phyloP scores from a whole-genome alignment of 2,888 invertebrate species.

The Brachypalpus laphriformis region DNA sequence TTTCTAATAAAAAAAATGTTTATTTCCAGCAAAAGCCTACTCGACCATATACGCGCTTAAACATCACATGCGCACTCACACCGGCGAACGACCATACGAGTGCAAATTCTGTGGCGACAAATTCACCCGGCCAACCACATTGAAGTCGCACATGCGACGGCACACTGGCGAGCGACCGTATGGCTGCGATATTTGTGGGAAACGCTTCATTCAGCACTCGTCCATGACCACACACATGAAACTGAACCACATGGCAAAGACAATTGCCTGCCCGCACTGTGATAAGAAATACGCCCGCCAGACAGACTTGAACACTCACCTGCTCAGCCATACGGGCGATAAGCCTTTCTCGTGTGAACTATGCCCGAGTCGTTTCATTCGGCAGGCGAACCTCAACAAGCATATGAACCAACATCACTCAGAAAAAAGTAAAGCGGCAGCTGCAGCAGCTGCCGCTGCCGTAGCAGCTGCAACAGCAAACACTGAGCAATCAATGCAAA shows the following conservation, averaged over 20 bases:
- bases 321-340: constrained; percentile 78
- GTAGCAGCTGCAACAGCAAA: background rate
- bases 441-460: background rate
- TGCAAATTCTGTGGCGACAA: constrained; percentile 78
- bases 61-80: constrained; percentile 78
- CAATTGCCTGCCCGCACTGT: constrained; percentile 79
- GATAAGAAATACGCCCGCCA: constrained; percentile 79
- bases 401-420: constrained; percentile 79
- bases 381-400: constrained; percentile 79
- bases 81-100: constrained; percentile 78
- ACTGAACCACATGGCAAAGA: constrained; percentile 79
- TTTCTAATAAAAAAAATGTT: background rate
- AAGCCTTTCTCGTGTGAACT: constrained; percentile 78
- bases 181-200: constrained; percentile 78
- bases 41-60: constrained; percentile 78
- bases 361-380: constrained; percentile 79
- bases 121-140: constrained; percentile 78
- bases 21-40: constrained; percentile 77
- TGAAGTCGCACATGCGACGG: constrained; percentile 79
- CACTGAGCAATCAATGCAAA: background rate
- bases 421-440: constrained; percentile 51
- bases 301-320: constrained; percentile 78
- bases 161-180: constrained; percentile 80
- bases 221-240: constrained; percentile 80
- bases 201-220: constrained; percentile 79